Percentiles rank a stretch among this genome's conserved stretches.
These are phyloP conservation scores for Steromphala cineraria DNA, from an alignment of 2,888 invertebrate species.

Conservation along the genomic window DNA sequence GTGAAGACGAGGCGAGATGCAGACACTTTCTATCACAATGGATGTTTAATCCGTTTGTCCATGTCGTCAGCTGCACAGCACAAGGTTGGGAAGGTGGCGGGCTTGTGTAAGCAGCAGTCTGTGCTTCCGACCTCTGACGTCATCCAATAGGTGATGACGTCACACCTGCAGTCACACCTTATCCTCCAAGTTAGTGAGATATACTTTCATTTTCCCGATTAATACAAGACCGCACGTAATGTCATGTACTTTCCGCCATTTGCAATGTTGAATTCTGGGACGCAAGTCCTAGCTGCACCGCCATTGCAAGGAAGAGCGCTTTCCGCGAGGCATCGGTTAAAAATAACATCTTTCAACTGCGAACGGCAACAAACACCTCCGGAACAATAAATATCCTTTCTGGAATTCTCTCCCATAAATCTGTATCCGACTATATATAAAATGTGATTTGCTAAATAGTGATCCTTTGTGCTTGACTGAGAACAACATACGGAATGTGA, in stretches of 20 bases:
- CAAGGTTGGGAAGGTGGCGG: too few species aligned
- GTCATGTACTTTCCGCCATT: neutral
- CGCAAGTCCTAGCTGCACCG: neutral
- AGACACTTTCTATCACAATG: conserved; percentile 6
- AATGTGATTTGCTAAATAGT: conserved; percentile 15
- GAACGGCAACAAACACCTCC: neutral
- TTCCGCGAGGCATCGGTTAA: neutral
- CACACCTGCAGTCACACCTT: too few species aligned
- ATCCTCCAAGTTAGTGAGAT: too few species aligned
- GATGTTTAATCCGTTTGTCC: neutral
- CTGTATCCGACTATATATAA: conserved; percentile 17
- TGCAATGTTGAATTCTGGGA: neutral
- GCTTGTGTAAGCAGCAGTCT: too few species aligned
- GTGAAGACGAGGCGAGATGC: conserved; percentile 5
- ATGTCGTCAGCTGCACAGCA: neutral
- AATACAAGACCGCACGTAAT: too few species aligned
- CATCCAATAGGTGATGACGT: too few species aligned
- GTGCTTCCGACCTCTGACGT: too few species aligned
- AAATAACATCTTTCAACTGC: neutral
- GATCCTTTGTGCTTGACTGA: conserved; percentile 14
- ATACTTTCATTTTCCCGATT: too few species aligned
- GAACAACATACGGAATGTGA: conserved; percentile 18
- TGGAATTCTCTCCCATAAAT: neutral
- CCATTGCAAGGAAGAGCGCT: neutral
- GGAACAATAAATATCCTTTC: neutral